Evolutionary conservation across 2,888 invertebrate genomes (phyloP), one percentile per base, ranked within the genome.

Genomic region (Pollenia griseotomentosa): DNA sequence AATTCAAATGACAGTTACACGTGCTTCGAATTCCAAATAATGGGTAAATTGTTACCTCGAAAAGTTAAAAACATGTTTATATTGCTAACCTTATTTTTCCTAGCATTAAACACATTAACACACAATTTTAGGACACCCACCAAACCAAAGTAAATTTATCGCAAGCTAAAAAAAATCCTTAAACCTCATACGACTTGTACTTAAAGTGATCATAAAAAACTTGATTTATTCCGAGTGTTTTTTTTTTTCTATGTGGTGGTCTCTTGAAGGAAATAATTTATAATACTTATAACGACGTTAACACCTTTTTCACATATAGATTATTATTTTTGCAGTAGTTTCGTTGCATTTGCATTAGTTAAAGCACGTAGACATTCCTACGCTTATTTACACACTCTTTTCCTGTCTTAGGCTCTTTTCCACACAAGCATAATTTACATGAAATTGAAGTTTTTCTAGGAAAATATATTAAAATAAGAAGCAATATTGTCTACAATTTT

Each of bases 261-360:
- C 33, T 48, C 4, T 16, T n/a, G 33, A 65, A 55, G 9, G 9
- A 80, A 71, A 83, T 83, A 83, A 87, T 81, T 80, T 83, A 83
- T 83, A 77, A 80, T 77, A 77, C 75, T 77, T 83, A 77, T 73
- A 81, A 59, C 73, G 83, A 83, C 86, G 77, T 87, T 83, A 86
- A 83, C 86, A 83, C 86, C 80, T 83, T 87, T 71, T 83, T 44
- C 70, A 23, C 23, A 65, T 53, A 80, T n/a, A 77, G 74, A 79
- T 79, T 79, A 74, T 84, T 79, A 84, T 79, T 84, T 74, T 79
- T 84, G 83, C 42, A 66, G 42, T 71, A 48, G 65, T 48, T 57
- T 51, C 53, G 66, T 33, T 33, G 6, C 1, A 33, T 33, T 33
- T n/a, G 16, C 57, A 16, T 65, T 55, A 40, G 16, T 42, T 66